Base-by-base conservation (phyloP, 2,888 invertebrate genomes). In the Choristoneura rosaceana region DNA sequence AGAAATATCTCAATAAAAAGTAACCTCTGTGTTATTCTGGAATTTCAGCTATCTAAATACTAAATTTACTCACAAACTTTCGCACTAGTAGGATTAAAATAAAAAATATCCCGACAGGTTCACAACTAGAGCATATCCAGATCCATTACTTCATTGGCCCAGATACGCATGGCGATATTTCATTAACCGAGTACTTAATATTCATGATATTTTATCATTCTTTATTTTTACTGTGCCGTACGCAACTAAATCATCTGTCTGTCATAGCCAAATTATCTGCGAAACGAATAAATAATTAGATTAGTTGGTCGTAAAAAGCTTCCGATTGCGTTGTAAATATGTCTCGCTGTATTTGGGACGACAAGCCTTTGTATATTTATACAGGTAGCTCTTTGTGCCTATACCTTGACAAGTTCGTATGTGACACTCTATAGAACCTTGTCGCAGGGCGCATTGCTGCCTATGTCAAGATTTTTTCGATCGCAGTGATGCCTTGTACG, bases 141-240 rank as follows among this genome's bases (percentile, higher is more conserved):
- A 8, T 5, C n/a, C 15, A 15, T 2, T 41, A 64, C 15, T 15
- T 69, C 69, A 8, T 7, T 25, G 70, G 52, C 12, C 41, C 33
- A 64, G 52, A 50, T 69, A 73, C 73, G 73, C 74, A 67, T 41
- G 55, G 67, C 71, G 71, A 71, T 74, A 74, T 71, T 71, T 74
- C 74, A 74, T 74, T 74, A 71, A 71, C 67, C 67, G 33, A 68
- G 63, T 73, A 69, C 64, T 73, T 73, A 73, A 73, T 73, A 73
- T 74, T 74, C 74, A 74, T 74, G 74, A 74, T 64, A 67, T 74
- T 64, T 71, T 68, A 71, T 63, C 71, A 71, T 74, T 63, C 58
- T 59, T 71, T 73, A 69, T 69, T 64, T 73, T 64, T 69, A 73
- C 69, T 43, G 68, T 43, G 63, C 59, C 43, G 41, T 60, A 55